Evolutionary conservation across 2,888 invertebrate species (phyloP), one percentile per base, ranked within the genome.

Genomic region (Phymatocera aterrima): DNA sequence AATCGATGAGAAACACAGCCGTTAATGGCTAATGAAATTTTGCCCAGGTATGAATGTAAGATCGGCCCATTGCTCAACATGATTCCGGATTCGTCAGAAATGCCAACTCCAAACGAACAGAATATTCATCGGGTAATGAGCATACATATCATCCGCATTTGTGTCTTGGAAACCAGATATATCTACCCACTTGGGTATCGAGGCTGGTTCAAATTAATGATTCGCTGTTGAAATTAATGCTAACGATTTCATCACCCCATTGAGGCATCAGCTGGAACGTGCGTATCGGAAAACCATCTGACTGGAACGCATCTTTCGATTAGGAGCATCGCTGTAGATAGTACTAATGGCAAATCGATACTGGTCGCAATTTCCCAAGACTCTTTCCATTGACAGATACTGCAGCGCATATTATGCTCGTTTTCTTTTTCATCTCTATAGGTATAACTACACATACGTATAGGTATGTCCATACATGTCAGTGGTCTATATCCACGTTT

Each of bases 341-440:
- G 48, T 34, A 51, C 72, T 72, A 72, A 72, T 72, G 72, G 51
- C 31, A 51, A 72, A 72, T 72, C 72, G 72, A 72, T 72, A 72
- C 72, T 72, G 48, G 51, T 51, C 72, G 51, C 72, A 51, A 72
- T 48, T 72, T 72, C 51, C 48, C 34, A 34, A 6, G 21, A 10
- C 51, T 51, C 51, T 72, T 31, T 72, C 15, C 72, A 21, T 3
- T 10, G 31, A 21, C 34, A 48, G 48, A 18, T 72, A 51, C 31
- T 15, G n/a, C 51, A 34, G 6, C 34, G 34, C 51, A 15, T 51
- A 51, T 51, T 48, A 51, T 31, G 31, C 18, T 12, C 15, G n/a
- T 21, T 72, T 72, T 31, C 51, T 34, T 31, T 8, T 72, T 21
- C n/a, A n/a, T 28, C n/a, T 51, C 2, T 51, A 10, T 24, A 18